Evolutionary conservation across 2,888 invertebrate genomes (phyloP).

Genomic region (Epinotia demarniana): DNA sequence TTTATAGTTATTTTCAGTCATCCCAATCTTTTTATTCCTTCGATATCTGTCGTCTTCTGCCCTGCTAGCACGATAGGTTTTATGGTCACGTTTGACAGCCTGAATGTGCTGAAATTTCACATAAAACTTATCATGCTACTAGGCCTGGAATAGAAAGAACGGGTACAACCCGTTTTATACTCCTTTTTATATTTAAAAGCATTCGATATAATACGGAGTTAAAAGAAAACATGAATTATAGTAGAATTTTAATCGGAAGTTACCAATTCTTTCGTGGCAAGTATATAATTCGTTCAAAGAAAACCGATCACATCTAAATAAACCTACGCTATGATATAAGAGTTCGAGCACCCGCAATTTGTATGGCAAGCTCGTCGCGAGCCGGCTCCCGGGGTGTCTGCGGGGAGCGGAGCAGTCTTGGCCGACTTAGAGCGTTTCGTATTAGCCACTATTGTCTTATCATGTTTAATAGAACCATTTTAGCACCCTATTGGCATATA

Average conservation of each 20-base stretch:
- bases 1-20: conserved; percentile 1
- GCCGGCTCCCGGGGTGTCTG: conserved; percentile 14
- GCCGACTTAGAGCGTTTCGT: background rate
- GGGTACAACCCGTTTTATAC: background rate
- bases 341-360: conserved; percentile 47
- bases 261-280: conserved; percentile 47
- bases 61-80: too few relatives aligned
- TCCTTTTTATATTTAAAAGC: conserved; percentile 4
- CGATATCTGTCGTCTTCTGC: background rate
- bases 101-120: too few relatives aligned
- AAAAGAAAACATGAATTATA: conserved; percentile 14
- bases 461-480: background rate
- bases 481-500: background rate
- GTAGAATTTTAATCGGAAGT: conserved; percentile 4
- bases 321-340: conserved; percentile 48
- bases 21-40: background rate
- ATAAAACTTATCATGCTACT: too few relatives aligned
- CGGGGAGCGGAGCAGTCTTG: background rate
- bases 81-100: too few relatives aligned
- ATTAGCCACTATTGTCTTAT: background rate
- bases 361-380: conserved; percentile 52
- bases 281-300: conserved; percentile 47
- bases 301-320: conserved; percentile 46
- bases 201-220: conserved; percentile 6
- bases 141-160: background rate